Percentiles rank a stretch among this genome's conserved stretches.
These are phyloP conservation scores for Corella eumyota DNA, from an alignment of 23 tunicate species.

Conservation along the genomic window DNA sequence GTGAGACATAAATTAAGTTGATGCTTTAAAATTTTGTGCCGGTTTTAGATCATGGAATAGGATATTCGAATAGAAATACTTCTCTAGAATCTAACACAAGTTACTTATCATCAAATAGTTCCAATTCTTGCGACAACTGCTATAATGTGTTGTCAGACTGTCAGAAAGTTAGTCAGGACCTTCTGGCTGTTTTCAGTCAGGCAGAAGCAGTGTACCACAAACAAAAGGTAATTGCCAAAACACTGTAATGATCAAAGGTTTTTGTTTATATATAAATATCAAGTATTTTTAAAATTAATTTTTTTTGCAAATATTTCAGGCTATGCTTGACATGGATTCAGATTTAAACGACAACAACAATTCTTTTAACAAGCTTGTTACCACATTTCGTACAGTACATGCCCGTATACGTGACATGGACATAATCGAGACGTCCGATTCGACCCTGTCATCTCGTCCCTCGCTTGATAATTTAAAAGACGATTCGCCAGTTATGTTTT, in stretches of 20 bases:
- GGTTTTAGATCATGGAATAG: no score
- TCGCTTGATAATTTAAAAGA: constrained; percentile 13
- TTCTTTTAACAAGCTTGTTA: constrained; percentile 6
- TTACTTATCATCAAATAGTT: no score
- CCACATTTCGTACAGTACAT: constrained; percentile 19
- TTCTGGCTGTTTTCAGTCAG: constrained; percentile 15
- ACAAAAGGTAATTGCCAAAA: constrained; percentile 17
- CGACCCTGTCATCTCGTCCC: background rate
- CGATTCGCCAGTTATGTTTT: constrained; percentile 28
- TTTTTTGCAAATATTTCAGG: constrained; percentile 2
- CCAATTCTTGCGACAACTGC: no score
- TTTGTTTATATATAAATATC: background rate
- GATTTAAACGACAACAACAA: constrained; percentile 13
- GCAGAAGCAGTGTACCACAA: constrained; percentile 35
- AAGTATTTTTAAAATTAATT: no score
- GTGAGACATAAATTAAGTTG: no score
- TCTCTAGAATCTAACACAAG: no score
- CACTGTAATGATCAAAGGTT: background rate
- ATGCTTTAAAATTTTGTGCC: no score
- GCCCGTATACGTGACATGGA: constrained; percentile 1
- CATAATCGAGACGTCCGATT: no score
- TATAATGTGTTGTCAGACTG: constrained; percentile 9
- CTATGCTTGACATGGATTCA: background rate
- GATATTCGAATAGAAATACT: no score
- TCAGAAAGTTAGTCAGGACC: constrained; percentile 30